Percentiles rank a stretch among this genome's conserved stretches.
phyloP scores from a whole-genome alignment of 2,797 vertebrate species.

The Acanthornis magna region DNA sequence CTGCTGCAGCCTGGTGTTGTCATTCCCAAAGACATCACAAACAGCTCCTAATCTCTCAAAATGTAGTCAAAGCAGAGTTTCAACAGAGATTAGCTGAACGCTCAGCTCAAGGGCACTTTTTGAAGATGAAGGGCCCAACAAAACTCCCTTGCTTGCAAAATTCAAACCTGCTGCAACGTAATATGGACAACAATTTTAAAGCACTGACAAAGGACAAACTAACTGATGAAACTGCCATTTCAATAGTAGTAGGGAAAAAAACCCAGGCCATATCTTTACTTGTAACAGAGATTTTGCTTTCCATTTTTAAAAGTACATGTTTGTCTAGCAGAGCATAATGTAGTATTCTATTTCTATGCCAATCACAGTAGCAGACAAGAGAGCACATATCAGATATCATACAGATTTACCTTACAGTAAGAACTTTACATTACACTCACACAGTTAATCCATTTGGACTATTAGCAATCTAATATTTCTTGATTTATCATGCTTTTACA shows the following conservation, averaged over 20 bases:
- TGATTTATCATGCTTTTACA: neutral
- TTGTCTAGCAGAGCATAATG: neutral
- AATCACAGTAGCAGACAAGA: neutral
- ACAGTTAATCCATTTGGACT: neutral
- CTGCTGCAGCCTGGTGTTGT: neutral
- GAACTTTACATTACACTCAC: neutral
- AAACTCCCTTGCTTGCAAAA: neutral
- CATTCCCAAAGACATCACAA: neutral
- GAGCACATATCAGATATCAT: neutral
- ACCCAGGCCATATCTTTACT: neutral
- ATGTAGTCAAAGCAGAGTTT: neutral
- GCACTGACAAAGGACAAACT: neutral
- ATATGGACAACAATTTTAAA: neutral
- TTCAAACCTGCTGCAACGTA: neutral
- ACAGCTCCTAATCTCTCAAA: constrained; percentile 1
- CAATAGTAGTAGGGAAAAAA: neutral
- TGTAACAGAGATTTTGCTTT: neutral
- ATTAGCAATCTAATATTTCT: neutral
- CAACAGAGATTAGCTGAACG: neutral
- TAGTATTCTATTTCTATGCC: neutral
- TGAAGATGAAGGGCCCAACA: neutral
- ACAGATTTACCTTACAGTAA: neutral
- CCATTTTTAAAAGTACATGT: neutral
- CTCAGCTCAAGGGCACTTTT: constrained; percentile 13
- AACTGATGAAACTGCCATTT: neutral